Evolutionary conservation across 1,140 invertebrate species (phyloP).

Genomic region (Orius laevigatus): DNA sequence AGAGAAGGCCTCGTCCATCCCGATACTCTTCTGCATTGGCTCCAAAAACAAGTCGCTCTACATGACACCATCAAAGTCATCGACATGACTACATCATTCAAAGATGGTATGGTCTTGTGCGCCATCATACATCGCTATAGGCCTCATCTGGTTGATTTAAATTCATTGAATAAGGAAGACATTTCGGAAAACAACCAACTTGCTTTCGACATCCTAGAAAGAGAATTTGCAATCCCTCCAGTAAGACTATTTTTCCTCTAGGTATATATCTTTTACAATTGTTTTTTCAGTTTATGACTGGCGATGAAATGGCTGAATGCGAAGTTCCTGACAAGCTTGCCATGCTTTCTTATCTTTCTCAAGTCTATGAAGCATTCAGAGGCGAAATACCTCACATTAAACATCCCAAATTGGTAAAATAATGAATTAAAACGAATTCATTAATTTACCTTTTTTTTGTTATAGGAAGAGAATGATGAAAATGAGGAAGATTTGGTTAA

Average conservation of each 20-base stretch:
- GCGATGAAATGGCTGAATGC: slow-evolving; percentile 57
- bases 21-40: slow-evolving; percentile 58
- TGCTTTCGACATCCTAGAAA: slow-evolving; percentile 65
- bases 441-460: too few relatives aligned
- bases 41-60: slow-evolving; percentile 50
- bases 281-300: slow-evolving; percentile 50
- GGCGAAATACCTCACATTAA: slow-evolving; percentile 68
- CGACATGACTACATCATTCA: slow-evolving; percentile 55
- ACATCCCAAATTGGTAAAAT: slow-evolving; percentile 48
- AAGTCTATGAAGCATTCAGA: slow-evolving; percentile 68
- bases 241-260: slow-evolving; percentile 28
- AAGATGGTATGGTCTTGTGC: slow-evolving; percentile 59
- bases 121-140: slow-evolving; percentile 73
- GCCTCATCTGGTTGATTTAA: slow-evolving; percentile 70
- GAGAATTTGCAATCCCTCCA: slow-evolving; percentile 57
- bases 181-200: slow-evolving; percentile 54
- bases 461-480: slow-evolving; percentile 19
- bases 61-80: slow-evolving; percentile 47
- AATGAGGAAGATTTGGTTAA: slow-evolving; percentile 8
- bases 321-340: slow-evolving; percentile 53
- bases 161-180: slow-evolving; percentile 44
- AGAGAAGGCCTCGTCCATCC: slow-evolving; percentile 37
- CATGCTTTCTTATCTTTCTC: slow-evolving; percentile 71
- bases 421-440: neutral
- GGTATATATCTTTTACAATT: slow-evolving; percentile 9